Base-by-base conservation (phyloP, 2,888 invertebrate genomes). In the Blastobasis adustella region DNA sequence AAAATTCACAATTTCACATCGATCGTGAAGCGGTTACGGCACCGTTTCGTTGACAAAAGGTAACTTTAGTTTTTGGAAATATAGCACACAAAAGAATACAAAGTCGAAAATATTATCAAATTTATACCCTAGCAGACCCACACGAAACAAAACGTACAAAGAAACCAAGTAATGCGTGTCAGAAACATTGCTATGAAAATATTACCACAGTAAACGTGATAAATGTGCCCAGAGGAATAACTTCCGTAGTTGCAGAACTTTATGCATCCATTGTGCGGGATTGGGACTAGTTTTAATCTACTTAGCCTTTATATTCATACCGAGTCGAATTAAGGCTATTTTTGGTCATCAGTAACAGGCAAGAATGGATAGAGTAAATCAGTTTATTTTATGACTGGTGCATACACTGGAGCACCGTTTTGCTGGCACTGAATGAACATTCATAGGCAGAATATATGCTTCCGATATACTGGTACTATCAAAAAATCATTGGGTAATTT, bases 141-240 rank as follows among this genome's bases (percentile, higher is more conserved):
- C 5, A 23, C 40, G 40, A 10, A 47, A 37, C 5, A 5, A 46
- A 42, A 43, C 37, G 37, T 37, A 37, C 43, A 37, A 36, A 49
- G 49, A 49, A 49, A 45, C 23, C 23, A 23, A 23, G 40, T 49
- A 49, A 40, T 39, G 10, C 76, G 69, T 72, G 79, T 80, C 79
- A 80, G 71, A 76, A 78, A 75, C 80, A 79, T 72, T 73, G 76
- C 75, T 75, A 69, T 75, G 74, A 81, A 81, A 81, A 80, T 73
- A 76, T 76, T 74, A 73, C 76, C 67, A 67, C 69, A 66, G 76
- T 71, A 76, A 76, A 78, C 65, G 69, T 82, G 82, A 82, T 80
- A 78, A 83, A 84, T 80, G 75, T 68, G 68, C 61, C 63, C 60
- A 61, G 62, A 67, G 69, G 63, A 67, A 72, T 69, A 78, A 79